Conservation (phyloP, 2,113 vertebrate species). For the Centropus unirufus region DNA sequence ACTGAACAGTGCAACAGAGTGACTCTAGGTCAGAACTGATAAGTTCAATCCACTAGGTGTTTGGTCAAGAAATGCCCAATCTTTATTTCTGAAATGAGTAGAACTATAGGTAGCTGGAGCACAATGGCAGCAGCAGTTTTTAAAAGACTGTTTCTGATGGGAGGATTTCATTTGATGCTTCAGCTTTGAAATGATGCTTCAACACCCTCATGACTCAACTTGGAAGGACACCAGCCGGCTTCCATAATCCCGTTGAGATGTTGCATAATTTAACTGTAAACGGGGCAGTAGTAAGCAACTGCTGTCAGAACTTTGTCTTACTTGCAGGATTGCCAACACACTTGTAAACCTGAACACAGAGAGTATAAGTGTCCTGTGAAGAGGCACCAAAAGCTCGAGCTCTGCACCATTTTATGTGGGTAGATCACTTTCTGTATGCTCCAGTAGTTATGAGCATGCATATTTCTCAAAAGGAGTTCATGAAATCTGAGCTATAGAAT, state of each 20-base stretch:
- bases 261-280: constrained; percentile 21
- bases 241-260: neutral
- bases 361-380: neutral
- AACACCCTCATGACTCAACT: constrained; percentile 50
- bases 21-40: neutral
- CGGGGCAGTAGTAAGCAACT: neutral
- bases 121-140: neutral
- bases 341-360: neutral
- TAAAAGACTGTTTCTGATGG: neutral
- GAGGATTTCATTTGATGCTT: constrained; percentile 27
- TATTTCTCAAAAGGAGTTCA: neutral
- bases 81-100: neutral
- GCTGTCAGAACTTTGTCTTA: neutral
- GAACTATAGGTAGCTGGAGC: neutral
- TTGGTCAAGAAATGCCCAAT: neutral
- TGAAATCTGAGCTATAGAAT: neutral
- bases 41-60: neutral
- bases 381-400: neutral
- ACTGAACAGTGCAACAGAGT: neutral
- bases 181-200: neutral
- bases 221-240: neutral
- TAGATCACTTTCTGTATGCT: neutral
- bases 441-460: neutral
- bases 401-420: neutral
- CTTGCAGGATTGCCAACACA: neutral